phyloP scores from a whole-genome alignment of 2,888 invertebrate species.

The Philereme vetulata region DNA sequence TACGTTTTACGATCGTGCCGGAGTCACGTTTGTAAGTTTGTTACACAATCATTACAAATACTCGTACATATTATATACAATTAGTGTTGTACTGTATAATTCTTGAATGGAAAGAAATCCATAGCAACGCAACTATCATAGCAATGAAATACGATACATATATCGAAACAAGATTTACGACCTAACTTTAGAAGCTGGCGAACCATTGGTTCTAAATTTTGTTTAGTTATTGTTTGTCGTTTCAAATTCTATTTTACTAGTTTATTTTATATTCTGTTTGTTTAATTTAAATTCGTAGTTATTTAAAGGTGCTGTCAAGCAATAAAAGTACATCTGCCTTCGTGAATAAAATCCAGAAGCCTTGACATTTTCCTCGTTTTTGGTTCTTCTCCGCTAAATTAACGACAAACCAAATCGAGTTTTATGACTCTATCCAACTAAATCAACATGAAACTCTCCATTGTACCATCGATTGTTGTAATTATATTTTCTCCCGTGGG shows the following conservation, averaged over 20 bases:
- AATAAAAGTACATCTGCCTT: slow-evolving; percentile 33
- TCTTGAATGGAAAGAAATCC: slow-evolving; percentile 32
- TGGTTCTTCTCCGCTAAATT: slow-evolving; percentile 47
- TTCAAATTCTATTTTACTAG: slow-evolving; percentile 1
- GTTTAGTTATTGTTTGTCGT: slow-evolving; percentile 10
- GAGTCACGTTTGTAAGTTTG: slow-evolving; percentile 46
- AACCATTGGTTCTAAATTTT: slow-evolving; percentile 14
- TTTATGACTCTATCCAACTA: slow-evolving; percentile 41
- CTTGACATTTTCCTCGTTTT: slow-evolving; percentile 34
- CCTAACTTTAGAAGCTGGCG: slow-evolving; percentile 15
- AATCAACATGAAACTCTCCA: slow-evolving; percentile 38
- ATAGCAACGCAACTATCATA: slow-evolving; percentile 14
- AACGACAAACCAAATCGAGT: slow-evolving; percentile 45
- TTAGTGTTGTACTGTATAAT: slow-evolving; percentile 27
- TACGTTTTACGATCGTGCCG: slow-evolving; percentile 41
- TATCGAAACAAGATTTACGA: slow-evolving; percentile 21
- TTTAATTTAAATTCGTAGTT: too few species aligned
- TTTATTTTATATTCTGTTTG: too few species aligned
- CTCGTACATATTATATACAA: slow-evolving; percentile 22
- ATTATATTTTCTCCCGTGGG: slow-evolving; percentile 36
- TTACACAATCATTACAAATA: slow-evolving; percentile 40
- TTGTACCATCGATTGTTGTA: slow-evolving; percentile 33
- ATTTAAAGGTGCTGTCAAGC: slow-evolving; percentile 26
- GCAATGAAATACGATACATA: slow-evolving; percentile 18
- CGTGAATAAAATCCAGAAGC: slow-evolving; percentile 45